Evolutionary conservation across 2,888 invertebrate genomes (phyloP), one percentile per base, ranked within the genome.

Genomic region (Myathropa florea): DNA sequence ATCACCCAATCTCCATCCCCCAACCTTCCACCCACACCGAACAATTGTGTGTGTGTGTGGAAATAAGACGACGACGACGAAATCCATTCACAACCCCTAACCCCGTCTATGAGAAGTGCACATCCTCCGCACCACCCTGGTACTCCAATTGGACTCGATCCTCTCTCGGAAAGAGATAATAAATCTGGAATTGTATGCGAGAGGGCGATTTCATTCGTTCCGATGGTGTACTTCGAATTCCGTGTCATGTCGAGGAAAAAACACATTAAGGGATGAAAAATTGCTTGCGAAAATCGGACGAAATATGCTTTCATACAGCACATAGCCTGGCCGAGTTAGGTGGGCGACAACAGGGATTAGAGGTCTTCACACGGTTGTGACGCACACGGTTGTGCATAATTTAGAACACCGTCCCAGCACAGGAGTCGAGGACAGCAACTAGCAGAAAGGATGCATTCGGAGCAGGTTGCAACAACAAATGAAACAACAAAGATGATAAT

Each of bases 181-280:
- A 86, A 82, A 83, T 86, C 82, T 79, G 46, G 65, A 61, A 72
- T 73, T 72, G 77, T 63, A 53, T 70, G 65, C 46, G 73, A 61
- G 46, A 18, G 61, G 61, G 63, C 55, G 36, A 68, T 55, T 72
- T 33, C 12, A 36, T 76, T 77, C 46, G 46, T 72, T 81, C 57
- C 71, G 73, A 73, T 77, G 28, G 72, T 65, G 82, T 78, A 53
- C 64, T n/a, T 28, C 61, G 57, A 4, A 46, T 46, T 33, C 73
- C 64, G 55, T 70, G 67, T 63, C 72, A 4, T 24, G 61, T 73
- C n/a, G 30, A 85, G 85, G 73, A 85, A 85, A 85, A 84, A 82
- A 85, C 70, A 82, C 82, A 82, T 85, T 85, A 85, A 82, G 81
- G 77, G 72, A 82, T 85, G 85, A 85, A 85, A 85, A 81, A 85